These are phyloP conservation scores for Syngnathus rostellatus DNA, from an alignment of 2,797 vertebrate species.

Conservation along the genomic window DNA sequence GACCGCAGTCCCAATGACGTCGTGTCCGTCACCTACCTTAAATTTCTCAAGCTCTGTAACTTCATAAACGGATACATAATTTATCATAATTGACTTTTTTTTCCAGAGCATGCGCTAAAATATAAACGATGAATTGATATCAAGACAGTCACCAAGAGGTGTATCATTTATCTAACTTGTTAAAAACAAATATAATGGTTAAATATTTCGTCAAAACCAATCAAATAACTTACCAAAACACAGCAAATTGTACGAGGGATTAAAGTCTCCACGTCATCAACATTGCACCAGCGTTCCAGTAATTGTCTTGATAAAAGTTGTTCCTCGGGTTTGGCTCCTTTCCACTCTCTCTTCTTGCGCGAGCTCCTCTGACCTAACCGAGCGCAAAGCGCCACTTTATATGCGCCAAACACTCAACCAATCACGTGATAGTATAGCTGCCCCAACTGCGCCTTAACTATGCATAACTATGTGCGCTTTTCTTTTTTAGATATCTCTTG, in stretches of 20 bases:
- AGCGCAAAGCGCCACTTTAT: slow-evolving; percentile 4
- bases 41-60: not conserved
- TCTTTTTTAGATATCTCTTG: not conserved
- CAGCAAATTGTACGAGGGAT: not conserved
- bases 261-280: not conserved
- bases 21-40: no score
- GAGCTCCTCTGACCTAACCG: not conserved
- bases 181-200: not conserved
- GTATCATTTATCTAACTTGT: not conserved
- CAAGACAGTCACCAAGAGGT: not conserved
- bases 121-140: not conserved
- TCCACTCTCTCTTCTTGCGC: not conserved
- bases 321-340: not conserved
- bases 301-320: not conserved
- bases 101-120: not conserved
- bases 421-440: not conserved
- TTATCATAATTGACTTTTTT: not conserved
- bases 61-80: not conserved
- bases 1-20: no score
- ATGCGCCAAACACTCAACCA: not conserved
- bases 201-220: not conserved
- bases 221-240: not conserved
- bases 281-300: not conserved
- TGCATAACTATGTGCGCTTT: no score
- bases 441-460: not conserved